These are phyloP conservation scores for Scytalopus superciliaris DNA, from an alignment of 2,113 vertebrate species.

Conservation along the genomic window DNA sequence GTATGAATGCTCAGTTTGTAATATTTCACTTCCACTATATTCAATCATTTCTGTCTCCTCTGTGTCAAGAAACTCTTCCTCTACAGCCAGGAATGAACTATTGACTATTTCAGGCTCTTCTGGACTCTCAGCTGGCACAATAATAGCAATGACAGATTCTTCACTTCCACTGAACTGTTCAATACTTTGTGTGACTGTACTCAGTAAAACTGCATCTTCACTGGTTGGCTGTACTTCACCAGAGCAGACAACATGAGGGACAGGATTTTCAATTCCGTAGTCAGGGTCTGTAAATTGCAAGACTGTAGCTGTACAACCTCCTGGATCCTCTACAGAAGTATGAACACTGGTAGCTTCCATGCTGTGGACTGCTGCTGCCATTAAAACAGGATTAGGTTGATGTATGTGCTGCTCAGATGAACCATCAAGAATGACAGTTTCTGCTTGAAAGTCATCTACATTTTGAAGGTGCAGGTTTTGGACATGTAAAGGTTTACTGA, in stretches of 20 bases:
- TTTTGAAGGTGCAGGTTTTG: background rate
- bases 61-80: conserved; percentile 44
- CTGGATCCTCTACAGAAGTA: conserved; percentile 23
- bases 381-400: conserved; percentile 16
- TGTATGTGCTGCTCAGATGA: background rate
- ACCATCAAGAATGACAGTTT: conserved; percentile 1
- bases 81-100: conserved; percentile 36
- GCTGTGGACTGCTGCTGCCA: conserved; percentile 44
- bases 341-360: background rate
- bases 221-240: conserved; percentile 57
- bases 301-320: conserved; percentile 56
- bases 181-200: conserved; percentile 67
- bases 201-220: conserved; percentile 68
- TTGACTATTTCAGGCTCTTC: conserved; percentile 26
- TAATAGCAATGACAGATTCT: conserved; percentile 73
- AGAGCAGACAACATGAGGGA: conserved; percentile 16
- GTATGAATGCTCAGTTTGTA: conserved; percentile 84
- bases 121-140: conserved; percentile 65
- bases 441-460: background rate
- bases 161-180: conserved; percentile 65
- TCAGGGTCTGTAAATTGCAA: conserved; percentile 57
- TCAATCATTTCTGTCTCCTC: conserved; percentile 34
- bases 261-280: conserved; percentile 34
- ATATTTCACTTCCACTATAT: conserved; percentile 49
- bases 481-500: conserved; percentile 8